These are phyloP conservation scores for Onychomys torridus DNA, from an alignment of 2,797 vertebrate species.

Conservation along the genomic window DNA sequence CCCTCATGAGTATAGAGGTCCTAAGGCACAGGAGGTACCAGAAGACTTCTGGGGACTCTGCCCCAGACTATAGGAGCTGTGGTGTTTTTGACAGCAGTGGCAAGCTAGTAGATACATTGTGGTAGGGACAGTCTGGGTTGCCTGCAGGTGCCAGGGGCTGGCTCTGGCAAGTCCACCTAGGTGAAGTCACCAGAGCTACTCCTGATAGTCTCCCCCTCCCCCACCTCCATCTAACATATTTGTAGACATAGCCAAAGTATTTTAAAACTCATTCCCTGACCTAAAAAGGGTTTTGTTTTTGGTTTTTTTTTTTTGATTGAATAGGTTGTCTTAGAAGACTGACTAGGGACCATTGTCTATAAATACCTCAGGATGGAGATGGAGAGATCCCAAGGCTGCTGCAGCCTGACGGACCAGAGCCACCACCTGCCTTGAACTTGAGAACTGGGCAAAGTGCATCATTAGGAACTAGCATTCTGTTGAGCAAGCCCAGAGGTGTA, in stretches of 20 bases:
- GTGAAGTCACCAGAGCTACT: not conserved
- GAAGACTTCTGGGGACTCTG: not conserved
- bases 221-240: not conserved
- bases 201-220: not conserved
- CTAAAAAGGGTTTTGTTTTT: conserved; percentile 56
- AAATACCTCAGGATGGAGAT: not conserved
- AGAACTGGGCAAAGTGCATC: not conserved
- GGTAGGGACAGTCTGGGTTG: no score
- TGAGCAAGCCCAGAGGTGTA: not conserved
- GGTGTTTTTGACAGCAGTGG: not conserved
- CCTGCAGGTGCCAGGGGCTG: not conserved
- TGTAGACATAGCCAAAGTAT: not conserved
- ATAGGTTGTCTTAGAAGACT: not conserved
- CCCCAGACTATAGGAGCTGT: not conserved
- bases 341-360: not conserved
- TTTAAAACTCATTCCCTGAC: conserved; percentile 58
- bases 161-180: not conserved
- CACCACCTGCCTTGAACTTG: not conserved
- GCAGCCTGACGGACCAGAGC: not conserved
- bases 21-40: not conserved
- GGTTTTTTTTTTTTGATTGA: not conserved
- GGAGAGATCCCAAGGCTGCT: not conserved
- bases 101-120: not conserved
- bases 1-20: not conserved
- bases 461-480: not conserved